Evolutionary conservation across 2,113 vertebrate genomes (phyloP).

Genomic region (Vidua macroura): DNA sequence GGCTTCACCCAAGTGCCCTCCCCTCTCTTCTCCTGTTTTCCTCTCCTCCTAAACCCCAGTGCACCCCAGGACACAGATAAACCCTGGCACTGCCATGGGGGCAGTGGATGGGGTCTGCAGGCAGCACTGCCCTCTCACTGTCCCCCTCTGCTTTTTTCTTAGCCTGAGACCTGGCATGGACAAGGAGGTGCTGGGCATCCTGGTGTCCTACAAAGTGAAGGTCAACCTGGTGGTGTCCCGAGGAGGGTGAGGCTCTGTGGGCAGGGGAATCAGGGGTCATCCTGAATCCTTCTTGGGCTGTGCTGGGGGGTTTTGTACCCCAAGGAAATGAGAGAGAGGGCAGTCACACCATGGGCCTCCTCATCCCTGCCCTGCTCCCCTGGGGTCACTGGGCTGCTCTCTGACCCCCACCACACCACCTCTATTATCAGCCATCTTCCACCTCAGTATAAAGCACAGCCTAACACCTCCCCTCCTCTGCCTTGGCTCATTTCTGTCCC

Average conservation of each 20-base stretch:
- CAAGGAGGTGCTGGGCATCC: constrained; percentile 85
- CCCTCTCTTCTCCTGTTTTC: background rate
- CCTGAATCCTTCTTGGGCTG: background rate
- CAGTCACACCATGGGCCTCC: accelerated
- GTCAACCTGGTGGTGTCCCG: constrained; percentile 79
- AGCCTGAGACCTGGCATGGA: constrained; percentile 80
- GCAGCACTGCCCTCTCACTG: background rate
- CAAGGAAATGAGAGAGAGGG: accelerated
- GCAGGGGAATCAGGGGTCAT: accelerated
- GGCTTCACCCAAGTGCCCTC: background rate
- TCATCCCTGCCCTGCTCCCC: background rate
- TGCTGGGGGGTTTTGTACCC: background rate
- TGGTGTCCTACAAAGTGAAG: constrained; percentile 89
- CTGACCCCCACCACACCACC: too few species aligned
- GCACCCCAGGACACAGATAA: too few species aligned
- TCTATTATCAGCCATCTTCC: background rate
- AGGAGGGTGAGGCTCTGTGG: constrained; percentile 73
- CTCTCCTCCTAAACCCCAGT: background rate
- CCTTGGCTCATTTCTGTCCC: background rate
- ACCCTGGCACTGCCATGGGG: accelerated
- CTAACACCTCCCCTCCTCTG: background rate
- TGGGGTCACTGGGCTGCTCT: background rate
- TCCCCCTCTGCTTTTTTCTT: background rate
- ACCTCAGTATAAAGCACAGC: background rate
- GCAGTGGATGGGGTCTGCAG: background rate